Percentiles rank a stretch among this genome's conserved stretches.
phyloP scores from a whole-genome alignment of 2,797 vertebrate species.

The Notamacropus eugenii region DNA sequence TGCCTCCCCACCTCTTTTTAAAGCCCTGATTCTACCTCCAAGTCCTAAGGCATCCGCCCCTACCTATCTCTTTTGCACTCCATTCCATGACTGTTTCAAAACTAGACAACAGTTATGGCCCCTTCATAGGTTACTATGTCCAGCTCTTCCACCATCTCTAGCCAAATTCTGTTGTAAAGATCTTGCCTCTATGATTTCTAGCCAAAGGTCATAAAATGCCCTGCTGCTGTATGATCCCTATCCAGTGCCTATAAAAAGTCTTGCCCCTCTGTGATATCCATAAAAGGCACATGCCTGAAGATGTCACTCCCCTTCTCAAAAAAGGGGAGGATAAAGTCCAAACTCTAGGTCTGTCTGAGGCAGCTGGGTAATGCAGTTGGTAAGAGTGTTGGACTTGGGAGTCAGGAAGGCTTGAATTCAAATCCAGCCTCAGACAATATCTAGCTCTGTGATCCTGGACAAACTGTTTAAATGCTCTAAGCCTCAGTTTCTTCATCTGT shows the following conservation, averaged over 20 bases:
- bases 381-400: neutral
- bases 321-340: neutral
- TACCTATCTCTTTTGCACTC: neutral
- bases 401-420: neutral
- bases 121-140: neutral
- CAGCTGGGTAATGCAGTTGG: neutral
- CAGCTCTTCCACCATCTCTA: neutral
- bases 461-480: neutral
- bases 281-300: neutral
- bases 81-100: neutral
- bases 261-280: neutral
- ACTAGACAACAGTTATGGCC: no score
- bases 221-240: neutral
- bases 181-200: neutral
- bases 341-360: neutral
- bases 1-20: neutral
- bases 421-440: neutral
- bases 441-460: neutral
- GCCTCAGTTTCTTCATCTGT: neutral
- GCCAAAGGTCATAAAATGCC: neutral
- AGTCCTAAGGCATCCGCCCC: neutral
- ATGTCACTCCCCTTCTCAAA: neutral
- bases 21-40: neutral
- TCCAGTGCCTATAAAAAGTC: neutral
- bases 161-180: neutral